A percentile compares a stretch with the other conserved stretches of the same genome.
These are phyloP conservation scores for Philotrypesis tridentata DNA, from an alignment of 1,140 invertebrate genomes.

Conservation along the genomic window DNA sequence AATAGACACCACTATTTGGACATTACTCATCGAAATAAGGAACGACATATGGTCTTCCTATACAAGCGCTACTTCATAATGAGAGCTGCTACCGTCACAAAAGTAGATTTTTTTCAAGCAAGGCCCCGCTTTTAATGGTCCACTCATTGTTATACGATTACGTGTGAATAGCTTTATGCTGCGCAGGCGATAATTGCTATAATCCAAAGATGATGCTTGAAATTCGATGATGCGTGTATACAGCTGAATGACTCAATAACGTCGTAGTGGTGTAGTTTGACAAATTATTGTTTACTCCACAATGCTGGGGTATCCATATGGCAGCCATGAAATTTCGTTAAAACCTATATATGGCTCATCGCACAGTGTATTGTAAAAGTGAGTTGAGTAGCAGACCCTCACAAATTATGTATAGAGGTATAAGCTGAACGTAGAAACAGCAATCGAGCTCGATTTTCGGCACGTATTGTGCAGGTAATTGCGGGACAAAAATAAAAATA, in stretches of 20 bases:
- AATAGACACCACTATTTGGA: constrained; percentile 23
- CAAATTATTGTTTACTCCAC: not conserved
- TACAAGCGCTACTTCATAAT: not conserved
- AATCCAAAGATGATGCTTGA: not conserved
- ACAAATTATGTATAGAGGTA: too few relatives aligned
- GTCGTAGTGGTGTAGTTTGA: not conserved
- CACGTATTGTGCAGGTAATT: too few relatives aligned
- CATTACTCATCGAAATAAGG: constrained; percentile 28
- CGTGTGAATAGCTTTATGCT: not conserved
- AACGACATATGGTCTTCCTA: constrained; percentile 29
- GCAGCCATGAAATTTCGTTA: not conserved
- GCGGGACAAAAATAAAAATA: too few relatives aligned
- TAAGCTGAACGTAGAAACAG: too few relatives aligned
- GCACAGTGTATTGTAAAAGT: too few relatives aligned
- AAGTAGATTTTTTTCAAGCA: not conserved
- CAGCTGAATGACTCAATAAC: not conserved
- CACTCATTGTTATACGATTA: not conserved
- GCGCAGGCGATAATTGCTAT: not conserved
- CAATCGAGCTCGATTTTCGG: too few relatives aligned
- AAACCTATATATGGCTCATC: not conserved
- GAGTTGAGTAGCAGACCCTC: too few relatives aligned
- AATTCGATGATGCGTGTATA: not conserved
- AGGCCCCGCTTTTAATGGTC: not conserved
- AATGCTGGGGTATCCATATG: not conserved
- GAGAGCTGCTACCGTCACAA: not conserved